Base-by-base conservation (phyloP, 2,797 vertebrate species). In the Poeciliopsis infans region DNA sequence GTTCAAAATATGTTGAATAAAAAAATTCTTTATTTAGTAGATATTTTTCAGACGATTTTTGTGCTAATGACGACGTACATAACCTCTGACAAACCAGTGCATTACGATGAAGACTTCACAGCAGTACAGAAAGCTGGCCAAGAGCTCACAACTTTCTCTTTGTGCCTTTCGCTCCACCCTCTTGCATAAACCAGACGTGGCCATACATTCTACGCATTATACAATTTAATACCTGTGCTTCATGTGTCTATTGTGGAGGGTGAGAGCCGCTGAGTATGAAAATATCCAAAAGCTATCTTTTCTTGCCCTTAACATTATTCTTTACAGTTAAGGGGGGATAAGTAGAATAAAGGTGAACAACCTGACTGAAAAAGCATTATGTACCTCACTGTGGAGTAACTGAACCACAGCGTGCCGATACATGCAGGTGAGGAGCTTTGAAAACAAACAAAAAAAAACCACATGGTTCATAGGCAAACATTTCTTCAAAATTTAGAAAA, bases 41-140 rank as follows among this genome's bases (percentile, higher is more conserved):
- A 90, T 85, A 88, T 69, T 80, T 87, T 88, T 93, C 81, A 83
- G 66, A 92, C 91, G 5, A 90, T 90, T 85, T 92, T 83, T 91
- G 89, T 95, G 91, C 92, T 90, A 87, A 91, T 82, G 83, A 93
- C 86, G 87, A 85, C 90, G 84, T 70, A 70, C 88, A 82, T 86
- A 94, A 86, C 91, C 79, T 88, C 79, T 79, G 85, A 94, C 90
- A 95, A 95, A 96, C 91, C 94, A 96, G 96, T 96, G 96, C 95
- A 96, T 96, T 92, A 95, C 80, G 93, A 90, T 90, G 86, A 87
- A 91, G 92, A 93, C 89, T 95, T 96, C 94, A 95, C 95, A 95
- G 95, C 95, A 96, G 95, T 95, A 93, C 93, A 85, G 87, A 88
- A 86, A 88, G 90, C 87, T 79, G 84, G 83, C 81, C 75, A 76